Evolutionary conservation across 2,797 vertebrate genomes (phyloP), one percentile per base, ranked within the genome.

Genomic region (Lepus oiostolus): DNA sequence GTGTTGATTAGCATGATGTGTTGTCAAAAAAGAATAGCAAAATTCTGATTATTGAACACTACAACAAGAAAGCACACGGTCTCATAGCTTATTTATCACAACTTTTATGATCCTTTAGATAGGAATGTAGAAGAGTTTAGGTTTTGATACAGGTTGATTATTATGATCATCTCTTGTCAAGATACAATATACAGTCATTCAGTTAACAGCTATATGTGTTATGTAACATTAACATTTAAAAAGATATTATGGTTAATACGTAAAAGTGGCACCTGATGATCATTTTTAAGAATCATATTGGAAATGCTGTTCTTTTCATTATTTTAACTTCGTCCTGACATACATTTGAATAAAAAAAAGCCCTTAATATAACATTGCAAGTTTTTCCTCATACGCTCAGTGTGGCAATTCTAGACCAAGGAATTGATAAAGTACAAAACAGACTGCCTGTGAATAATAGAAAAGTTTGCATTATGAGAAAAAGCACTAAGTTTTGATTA

Each of bases 391-490:
- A 38, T 67, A 1, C 75, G 58, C 32, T 91, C 80, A 90, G 4
- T 19, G 3, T 71, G 35, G 50, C 58, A 88, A 62, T 96, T 71
- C 47, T 79, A 82, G 84, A 38, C 70, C 60, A 91, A 35, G 65
- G 92, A 94, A 71, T 26, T 75, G 62, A 72, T 32, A 77, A 24
- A 75, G 28, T 68, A 52, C 17, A 74, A 68, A 91, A 84, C 81
- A 21, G 58, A 80, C 35, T 81, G 30, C 71, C 13, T 70, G 28
- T 70, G 62, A 74, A n/a, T 80, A 72, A 85, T 47, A 82, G 74
- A 85, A 63, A 85, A 91, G 75, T 85, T 92, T 50, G 14, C n/a
- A 86, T 77, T 92, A 28, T 83, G 76, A 88, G 32, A n/a, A 79
- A 86, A 89, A 82, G 30, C 74, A 74, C 35, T 79, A n/a, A 70